Conservation (phyloP, 2,113 vertebrate genomes). For the Erythrocercus mccallii region DNA sequence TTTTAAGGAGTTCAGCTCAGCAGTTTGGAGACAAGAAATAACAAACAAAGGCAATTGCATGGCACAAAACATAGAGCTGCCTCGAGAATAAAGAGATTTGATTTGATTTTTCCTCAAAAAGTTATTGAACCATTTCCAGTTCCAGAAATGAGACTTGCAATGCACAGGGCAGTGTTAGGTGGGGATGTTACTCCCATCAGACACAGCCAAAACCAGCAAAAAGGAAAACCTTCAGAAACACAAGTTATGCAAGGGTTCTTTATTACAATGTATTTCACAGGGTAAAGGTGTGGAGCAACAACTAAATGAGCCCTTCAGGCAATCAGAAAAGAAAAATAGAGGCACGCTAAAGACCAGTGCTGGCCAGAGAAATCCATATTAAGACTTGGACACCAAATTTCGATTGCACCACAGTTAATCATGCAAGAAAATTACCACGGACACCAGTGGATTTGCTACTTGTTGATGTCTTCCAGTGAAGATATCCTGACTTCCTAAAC, state of each 20-base stretch:
- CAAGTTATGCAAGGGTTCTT: background rate
- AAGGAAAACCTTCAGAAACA: background rate
- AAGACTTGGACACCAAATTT: background rate
- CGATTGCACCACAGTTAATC: background rate
- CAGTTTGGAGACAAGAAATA: background rate
- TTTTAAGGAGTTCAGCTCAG: background rate
- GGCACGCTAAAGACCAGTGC: background rate
- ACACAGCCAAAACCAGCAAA: background rate
- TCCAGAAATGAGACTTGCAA: background rate
- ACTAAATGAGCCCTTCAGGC: background rate
- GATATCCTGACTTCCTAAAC: background rate
- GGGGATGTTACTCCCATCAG: background rate
- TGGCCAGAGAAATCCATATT: background rate
- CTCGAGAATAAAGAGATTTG: background rate
- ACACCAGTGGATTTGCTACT: background rate
- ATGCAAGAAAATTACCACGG: background rate
- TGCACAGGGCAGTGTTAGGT: background rate
- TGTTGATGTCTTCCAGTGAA: background rate
- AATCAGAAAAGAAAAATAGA: background rate
- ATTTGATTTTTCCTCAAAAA: background rate
- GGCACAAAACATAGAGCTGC: background rate
- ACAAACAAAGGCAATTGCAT: background rate
- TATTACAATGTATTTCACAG: background rate
- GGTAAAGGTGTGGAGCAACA: background rate
- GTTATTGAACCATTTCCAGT: background rate